Base-by-base conservation (phyloP, 2,888 invertebrate genomes). In the Nomada fabriciana region DNA sequence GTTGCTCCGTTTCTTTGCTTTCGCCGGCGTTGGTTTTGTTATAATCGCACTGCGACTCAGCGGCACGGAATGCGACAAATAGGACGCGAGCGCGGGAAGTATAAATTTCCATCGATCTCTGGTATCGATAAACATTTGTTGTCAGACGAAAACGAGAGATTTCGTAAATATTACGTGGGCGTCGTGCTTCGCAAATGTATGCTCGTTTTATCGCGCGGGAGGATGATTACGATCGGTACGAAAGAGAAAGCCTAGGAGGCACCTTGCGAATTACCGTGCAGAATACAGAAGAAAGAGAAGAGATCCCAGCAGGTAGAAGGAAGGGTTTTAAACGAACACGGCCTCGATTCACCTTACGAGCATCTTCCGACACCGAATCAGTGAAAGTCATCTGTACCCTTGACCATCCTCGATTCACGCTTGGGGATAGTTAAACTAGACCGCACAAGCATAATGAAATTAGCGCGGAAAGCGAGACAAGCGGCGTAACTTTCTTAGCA, bases 381-480 rank as follows among this genome's bases (percentile, higher is more conserved):
- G 80, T 63, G 80, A 81, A 78, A 81, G 78, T 78, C 23, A 79
- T 70, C 75, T n/a, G 60, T 74, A 50, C 57, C 76, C 70, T 72
- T 60, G 64, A 61, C 69, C 65, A 59, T 36, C n/a, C 55, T 57
- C 76, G 63, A 52, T 64, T 65, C 72, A 42, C 29, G 25, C 29
- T 18, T 18, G 29, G 10, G 47, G 23, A 13, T 59, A 60, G 73
- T 23, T 60, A 73, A 76, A 77, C 65, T 77, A 64, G 65, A 65
- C 52, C 73, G 47, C 18, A 73, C 50, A 20, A 71, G 69, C 20
- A 2, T 61, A 61, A 74, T 50, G 67, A 67, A 67, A 73, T 77
- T 67, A 60, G 52, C 59, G 29, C 29, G 20, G 52, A 59, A 76
- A 76, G 43, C 53, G 76, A 76, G 64, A 52, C 53, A 15, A 36